Evolutionary conservation across 2,797 vertebrate genomes (phyloP).

Genomic region (Girardinus metallicus): DNA sequence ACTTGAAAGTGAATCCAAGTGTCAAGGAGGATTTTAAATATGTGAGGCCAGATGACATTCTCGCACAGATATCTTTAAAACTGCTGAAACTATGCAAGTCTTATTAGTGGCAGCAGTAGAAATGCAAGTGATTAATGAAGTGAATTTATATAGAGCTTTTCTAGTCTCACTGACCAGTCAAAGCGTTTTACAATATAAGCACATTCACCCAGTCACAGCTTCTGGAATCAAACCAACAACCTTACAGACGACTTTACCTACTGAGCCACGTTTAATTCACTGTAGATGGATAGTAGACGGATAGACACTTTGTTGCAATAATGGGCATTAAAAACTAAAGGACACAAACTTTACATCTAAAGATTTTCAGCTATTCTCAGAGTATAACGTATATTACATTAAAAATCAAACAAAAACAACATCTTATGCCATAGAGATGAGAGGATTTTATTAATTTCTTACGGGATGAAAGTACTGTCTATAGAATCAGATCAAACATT

Average conservation of each 20-base stretch:
- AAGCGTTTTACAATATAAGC: background rate
- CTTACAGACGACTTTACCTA: background rate
- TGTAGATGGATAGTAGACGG: background rate
- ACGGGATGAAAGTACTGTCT: background rate
- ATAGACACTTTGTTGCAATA: background rate
- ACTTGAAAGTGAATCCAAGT: background rate
- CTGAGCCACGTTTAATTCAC: background rate
- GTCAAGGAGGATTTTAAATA: background rate
- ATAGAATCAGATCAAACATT: background rate
- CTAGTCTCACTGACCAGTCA: background rate
- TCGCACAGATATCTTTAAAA: background rate
- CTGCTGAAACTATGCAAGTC: background rate
- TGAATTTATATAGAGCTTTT: background rate
- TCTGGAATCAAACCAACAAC: background rate
- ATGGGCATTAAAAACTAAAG: background rate
- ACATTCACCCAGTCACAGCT: background rate
- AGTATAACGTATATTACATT: background rate
- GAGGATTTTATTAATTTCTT: background rate
- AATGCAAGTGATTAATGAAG: background rate
- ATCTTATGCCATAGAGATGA: background rate
- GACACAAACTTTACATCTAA: background rate
- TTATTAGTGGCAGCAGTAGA: background rate
- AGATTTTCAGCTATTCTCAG: background rate
- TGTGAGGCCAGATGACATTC: background rate
- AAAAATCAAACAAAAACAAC: background rate